Evolutionary conservation across 2,113 vertebrate genomes (phyloP).

Genomic region (Theristicus caerulescens): DNA sequence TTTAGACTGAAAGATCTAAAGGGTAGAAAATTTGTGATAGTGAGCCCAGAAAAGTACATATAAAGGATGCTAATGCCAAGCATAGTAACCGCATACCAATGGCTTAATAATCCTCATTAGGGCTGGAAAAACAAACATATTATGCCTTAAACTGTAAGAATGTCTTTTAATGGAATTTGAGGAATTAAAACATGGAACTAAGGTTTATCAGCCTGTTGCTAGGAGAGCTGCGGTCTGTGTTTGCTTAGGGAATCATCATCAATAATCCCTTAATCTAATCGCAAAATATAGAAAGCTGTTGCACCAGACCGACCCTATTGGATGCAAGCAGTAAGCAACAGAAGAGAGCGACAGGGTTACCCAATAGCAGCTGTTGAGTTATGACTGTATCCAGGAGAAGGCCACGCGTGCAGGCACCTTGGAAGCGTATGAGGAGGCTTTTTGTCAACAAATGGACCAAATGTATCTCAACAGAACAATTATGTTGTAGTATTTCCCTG

Average conservation of each 20-base stretch:
- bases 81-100: background rate
- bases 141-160: constrained; percentile 46
- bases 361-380: constrained; percentile 26
- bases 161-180: constrained; percentile 59
- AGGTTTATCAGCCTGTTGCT: constrained; percentile 59
- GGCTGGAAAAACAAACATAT: constrained; percentile 56
- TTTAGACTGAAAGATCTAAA: constrained; percentile 24
- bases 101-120: constrained; percentile 50
- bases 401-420: background rate
- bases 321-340: constrained; percentile 47
- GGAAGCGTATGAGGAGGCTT: background rate
- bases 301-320: constrained; percentile 46
- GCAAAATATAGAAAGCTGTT: constrained; percentile 43
- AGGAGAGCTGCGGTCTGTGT: background rate
- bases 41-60: background rate
- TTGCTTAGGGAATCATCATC: constrained; percentile 54
- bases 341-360: background rate
- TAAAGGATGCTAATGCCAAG: constrained; percentile 2
- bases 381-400: constrained; percentile 5
- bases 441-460: background rate
- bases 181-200: constrained; percentile 52
- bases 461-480: background rate
- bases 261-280: constrained; percentile 69
- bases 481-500: background rate
- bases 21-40: background rate